Conservation (phyloP, 2,888 invertebrate species). For the Epirrhoe alternata region DNA sequence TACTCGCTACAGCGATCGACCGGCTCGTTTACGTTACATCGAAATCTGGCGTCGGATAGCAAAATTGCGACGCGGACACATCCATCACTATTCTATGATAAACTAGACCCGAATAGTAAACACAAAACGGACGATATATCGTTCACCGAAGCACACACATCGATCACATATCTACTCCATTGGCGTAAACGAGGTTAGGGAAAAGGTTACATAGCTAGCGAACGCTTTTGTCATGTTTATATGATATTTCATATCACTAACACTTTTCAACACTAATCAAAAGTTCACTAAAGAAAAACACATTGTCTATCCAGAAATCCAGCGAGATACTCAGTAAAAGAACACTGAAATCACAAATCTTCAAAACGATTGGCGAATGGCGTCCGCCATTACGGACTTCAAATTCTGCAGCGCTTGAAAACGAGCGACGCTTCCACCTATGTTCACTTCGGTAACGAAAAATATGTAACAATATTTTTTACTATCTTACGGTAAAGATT, state of each 20-base stretch:
- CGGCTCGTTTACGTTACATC: slow-evolving; percentile 85
- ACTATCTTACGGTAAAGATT: slow-evolving; percentile 12
- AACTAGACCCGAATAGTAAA: slow-evolving; percentile 76
- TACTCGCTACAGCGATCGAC: slow-evolving; percentile 86
- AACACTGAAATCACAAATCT: slow-evolving; percentile 84
- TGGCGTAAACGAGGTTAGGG: slow-evolving; percentile 92
- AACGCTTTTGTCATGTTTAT: slow-evolving; percentile 84
- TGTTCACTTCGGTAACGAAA: slow-evolving; percentile 80
- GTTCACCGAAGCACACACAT: slow-evolving; percentile 90
- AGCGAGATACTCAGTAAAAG: slow-evolving; percentile 73
- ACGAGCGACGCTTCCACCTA: slow-evolving; percentile 79
- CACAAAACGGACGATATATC: slow-evolving; percentile 84
- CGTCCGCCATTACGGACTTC: slow-evolving; percentile 85
- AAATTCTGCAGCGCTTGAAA: slow-evolving; percentile 79
- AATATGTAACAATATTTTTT: slow-evolving; percentile 59
- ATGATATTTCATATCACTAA: slow-evolving; percentile 81
- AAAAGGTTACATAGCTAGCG: slow-evolving; percentile 88
- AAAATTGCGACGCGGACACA: slow-evolving; percentile 84
- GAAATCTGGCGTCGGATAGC: slow-evolving; percentile 84
- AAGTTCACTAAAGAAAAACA: slow-evolving; percentile 70
- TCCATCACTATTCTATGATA: slow-evolving; percentile 81
- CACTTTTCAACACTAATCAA: slow-evolving; percentile 73
- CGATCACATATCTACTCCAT: slow-evolving; percentile 91
- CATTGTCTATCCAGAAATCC: slow-evolving; percentile 69
- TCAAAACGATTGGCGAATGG: slow-evolving; percentile 84